Evolutionary conservation across 2,113 vertebrate genomes (phyloP), one percentile per base, ranked within the genome.

Genomic region (Chaetura pelagica): DNA sequence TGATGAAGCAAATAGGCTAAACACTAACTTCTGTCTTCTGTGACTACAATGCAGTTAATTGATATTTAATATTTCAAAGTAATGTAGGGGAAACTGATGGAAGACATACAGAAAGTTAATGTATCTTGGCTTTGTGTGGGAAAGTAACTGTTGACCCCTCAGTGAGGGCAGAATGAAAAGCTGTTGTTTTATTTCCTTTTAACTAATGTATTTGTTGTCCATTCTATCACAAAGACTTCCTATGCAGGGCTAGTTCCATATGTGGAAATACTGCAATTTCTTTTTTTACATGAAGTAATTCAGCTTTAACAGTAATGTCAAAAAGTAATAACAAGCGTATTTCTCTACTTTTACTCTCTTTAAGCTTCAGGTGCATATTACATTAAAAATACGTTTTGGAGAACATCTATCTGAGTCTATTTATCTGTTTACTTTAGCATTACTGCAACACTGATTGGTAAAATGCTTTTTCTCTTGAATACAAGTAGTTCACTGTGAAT

Each of bases 361-460:
- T 74, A 92, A 82, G 63, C 59, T 96, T 52, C n/a, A 86, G 69
- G 91, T 94, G 75, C 91, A 91, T 35, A 94, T 93, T 81, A 84
- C 85, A 95, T 93, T 96, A 97, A 97, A 97, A 88, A 42, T 91
- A 93, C 54, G 79, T 96, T 96, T 96, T 96, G 92, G 90, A 97
- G 61, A 95, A 94, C 57, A 93, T 22, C 44, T 94, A 76, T 88
- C 82, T 10, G 57, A 88, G 92, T 96, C 55, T 93, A 20, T 91
- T 15, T 83, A 84, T 96, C 29, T 81, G 9, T 92, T 88, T 86
- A 18, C 34, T 63, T 22, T 71, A 74, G 30, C 14, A 12, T 68
- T 80, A n/a, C 54, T 74, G 13, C 38, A 71, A 4, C 79, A 59
- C 4, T 57, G 35, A 24, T 83, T 49, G 59, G 5, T 62, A 34